These are phyloP conservation scores for Tenthredo amoena DNA, from an alignment of 2,888 invertebrate genomes.

Conservation along the genomic window DNA sequence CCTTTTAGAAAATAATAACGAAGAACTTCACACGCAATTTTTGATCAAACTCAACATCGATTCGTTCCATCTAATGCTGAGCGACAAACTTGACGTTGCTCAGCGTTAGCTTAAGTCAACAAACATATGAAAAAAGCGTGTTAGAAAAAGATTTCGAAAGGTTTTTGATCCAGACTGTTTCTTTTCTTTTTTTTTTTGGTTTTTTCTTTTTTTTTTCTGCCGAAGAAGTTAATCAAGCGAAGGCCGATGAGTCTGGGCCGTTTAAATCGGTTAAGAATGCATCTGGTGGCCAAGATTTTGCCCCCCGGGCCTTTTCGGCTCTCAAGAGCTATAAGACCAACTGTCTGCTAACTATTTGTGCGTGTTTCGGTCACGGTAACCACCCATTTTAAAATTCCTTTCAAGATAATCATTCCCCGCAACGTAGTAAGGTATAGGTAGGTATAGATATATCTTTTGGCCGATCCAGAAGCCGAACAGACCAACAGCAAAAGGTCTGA, in stretches of 20 bases:
- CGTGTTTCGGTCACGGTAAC: conserved; percentile 37
- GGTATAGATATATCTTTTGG: not conserved
- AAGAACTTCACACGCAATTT: too few relatives aligned
- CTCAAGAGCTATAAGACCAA: conserved; percentile 32
- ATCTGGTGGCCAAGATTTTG: conserved; percentile 34
- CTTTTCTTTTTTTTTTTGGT: not conserved
- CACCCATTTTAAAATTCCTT: conserved; percentile 21
- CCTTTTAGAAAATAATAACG: not conserved
- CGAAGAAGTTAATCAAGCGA: conserved; percentile 46
- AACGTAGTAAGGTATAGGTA: not conserved
- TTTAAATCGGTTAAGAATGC: conserved; percentile 37
- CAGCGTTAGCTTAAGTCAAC: not conserved
- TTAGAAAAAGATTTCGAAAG: not conserved
- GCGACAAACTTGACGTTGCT: not conserved
- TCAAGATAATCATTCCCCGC: conserved; percentile 32
- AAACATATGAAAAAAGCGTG: not conserved
- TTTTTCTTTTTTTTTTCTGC: not conserved
- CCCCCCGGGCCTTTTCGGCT: conserved; percentile 30
- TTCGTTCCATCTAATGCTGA: not conserved
- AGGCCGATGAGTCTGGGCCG: conserved; percentile 15
- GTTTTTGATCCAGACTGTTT: not conserved
- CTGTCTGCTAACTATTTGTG: conserved; percentile 13
- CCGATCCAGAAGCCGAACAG: not conserved
- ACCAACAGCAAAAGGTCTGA: not conserved
- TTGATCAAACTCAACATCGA: not conserved